Conservation (phyloP, 1,140 invertebrate species). For the Mya arenaria region DNA sequence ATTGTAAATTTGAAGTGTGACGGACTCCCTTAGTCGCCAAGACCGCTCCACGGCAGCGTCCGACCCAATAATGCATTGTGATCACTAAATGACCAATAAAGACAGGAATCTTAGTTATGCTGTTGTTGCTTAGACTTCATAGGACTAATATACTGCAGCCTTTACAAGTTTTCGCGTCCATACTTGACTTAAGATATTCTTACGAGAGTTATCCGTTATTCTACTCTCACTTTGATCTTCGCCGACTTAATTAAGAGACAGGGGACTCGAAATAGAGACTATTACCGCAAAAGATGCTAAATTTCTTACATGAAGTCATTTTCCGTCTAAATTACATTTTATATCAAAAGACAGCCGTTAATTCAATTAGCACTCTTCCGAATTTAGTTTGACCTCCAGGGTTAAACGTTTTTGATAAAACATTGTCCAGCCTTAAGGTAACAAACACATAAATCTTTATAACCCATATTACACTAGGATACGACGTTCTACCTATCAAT, state of each 20-base stretch:
- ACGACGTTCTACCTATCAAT: background rate
- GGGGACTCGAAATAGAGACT: background rate
- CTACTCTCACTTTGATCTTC: too few relatives aligned
- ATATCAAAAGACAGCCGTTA: too few relatives aligned
- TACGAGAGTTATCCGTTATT: too few relatives aligned
- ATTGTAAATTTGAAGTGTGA: conserved; percentile 1
- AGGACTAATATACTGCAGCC: background rate
- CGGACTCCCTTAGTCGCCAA: background rate
- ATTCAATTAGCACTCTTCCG: too few relatives aligned
- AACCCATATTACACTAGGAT: background rate
- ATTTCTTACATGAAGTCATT: background rate
- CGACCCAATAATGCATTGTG: conserved; percentile 1
- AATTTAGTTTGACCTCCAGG: too few relatives aligned
- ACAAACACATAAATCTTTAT: conserved; percentile 1
- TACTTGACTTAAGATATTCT: background rate
- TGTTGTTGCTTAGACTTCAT: background rate
- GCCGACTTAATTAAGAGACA: too few relatives aligned
- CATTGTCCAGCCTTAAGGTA: too few relatives aligned
- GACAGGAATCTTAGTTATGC: conserved; percentile 17
- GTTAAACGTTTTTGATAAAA: too few relatives aligned
- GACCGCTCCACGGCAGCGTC: background rate
- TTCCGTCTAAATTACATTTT: background rate
- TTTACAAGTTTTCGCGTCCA: conserved; percentile 22
- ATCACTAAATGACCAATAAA: conserved; percentile 39
- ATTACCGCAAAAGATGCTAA: background rate